Percentiles rank a stretch among this genome's conserved stretches.
phyloP scores from a whole-genome alignment of 2,888 invertebrate species.

The Lordiphosa andalusiaca region DNA sequence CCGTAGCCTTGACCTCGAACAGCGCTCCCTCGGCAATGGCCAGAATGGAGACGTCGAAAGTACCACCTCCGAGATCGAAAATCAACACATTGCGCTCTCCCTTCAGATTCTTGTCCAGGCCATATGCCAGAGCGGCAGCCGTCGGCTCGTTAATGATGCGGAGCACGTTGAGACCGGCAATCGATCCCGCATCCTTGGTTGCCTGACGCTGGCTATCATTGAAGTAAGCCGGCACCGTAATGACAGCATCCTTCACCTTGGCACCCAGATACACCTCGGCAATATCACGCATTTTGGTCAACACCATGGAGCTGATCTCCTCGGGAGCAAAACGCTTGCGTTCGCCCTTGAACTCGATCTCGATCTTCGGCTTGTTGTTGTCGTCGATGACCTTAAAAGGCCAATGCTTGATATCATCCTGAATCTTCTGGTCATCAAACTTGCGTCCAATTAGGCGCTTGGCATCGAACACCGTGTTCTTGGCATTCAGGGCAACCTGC shows the following conservation, averaged over 20 bases:
- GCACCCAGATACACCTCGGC: constrained; percentile 89
- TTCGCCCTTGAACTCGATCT: constrained; percentile 88
- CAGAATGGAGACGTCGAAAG: constrained; percentile 95
- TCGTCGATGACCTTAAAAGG: constrained; percentile 86
- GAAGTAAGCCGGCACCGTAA: constrained; percentile 92
- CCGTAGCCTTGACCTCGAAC: constrained; percentile 90
- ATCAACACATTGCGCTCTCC: constrained; percentile 88
- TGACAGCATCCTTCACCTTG: constrained; percentile 87
- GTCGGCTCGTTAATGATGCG: constrained; percentile 96
- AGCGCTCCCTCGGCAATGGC: constrained; percentile 92
- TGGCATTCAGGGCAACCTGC: constrained; percentile 89
- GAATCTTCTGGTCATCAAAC: constrained; percentile 88
- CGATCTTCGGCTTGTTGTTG: constrained; percentile 87
- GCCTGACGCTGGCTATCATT: constrained; percentile 91
- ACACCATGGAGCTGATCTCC: constrained; percentile 92
- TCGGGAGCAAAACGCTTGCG: constrained; percentile 89
- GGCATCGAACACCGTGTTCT: constrained; percentile 90
- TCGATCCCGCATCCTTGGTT: constrained; percentile 93
- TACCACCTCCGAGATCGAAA: constrained; percentile 91
- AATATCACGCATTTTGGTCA: constrained; percentile 91
- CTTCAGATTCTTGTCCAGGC: constrained; percentile 87
- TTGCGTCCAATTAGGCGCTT: constrained; percentile 91
- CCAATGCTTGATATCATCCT: constrained; percentile 92
- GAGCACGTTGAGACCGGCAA: constrained; percentile 92
- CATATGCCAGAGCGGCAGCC: constrained; percentile 92